phyloP scores from a whole-genome alignment of 2,888 invertebrate species.

The Apoda limacodes region DNA sequence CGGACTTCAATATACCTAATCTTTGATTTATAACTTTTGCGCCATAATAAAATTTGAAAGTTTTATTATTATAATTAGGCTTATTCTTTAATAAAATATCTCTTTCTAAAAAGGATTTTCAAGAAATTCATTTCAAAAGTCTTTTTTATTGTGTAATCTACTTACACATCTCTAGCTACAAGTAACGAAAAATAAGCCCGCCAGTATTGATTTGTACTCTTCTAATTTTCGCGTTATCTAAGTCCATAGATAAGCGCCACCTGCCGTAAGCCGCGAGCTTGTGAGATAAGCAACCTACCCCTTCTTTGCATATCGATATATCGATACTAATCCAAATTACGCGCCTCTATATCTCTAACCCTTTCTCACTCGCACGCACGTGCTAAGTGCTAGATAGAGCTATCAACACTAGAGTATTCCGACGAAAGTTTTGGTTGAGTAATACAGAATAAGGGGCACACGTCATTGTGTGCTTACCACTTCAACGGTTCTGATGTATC shows the following conservation, averaged over 20 bases:
- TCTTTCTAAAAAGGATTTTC: no score
- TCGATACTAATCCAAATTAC: no score
- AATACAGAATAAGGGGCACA: slow-evolving; percentile 25
- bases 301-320: slow-evolving; percentile 37
- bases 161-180: slow-evolving; percentile 7
- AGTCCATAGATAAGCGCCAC: slow-evolving; percentile 45
- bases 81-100: no score
- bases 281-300: slow-evolving; percentile 47
- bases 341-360: not conserved
- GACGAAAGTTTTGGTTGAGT: not conserved
- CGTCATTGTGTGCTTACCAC: slow-evolving; percentile 43
- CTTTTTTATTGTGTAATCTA: not conserved
- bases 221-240: slow-evolving; percentile 54
- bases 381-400: not conserved
- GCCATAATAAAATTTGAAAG: no score
- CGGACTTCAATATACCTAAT: no score
- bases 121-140: not conserved
- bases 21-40: no score
- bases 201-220: slow-evolving; percentile 55
- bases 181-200: slow-evolving; percentile 32
- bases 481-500: slow-evolving; percentile 43
- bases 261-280: slow-evolving; percentile 38
- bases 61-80: no score
- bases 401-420: not conserved
- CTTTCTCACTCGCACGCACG: not conserved